Percentiles rank a stretch among this genome's conserved stretches.
Conservation (phyloP, 2,888 invertebrate genomes). For the Phoronis australis region DNA sequence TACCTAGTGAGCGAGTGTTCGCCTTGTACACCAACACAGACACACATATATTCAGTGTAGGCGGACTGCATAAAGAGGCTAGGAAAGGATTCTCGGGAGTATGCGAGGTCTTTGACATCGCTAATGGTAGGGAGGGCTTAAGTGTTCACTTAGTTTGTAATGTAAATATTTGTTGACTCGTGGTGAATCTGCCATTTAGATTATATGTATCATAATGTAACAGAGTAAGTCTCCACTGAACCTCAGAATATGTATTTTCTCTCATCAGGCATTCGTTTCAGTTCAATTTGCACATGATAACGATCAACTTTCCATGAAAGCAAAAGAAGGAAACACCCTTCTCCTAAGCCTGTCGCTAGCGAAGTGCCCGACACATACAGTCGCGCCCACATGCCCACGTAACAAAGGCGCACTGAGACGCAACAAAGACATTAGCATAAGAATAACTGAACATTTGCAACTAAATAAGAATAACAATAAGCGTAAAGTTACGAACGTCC, state of each 20-base stretch:
- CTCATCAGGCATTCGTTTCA: too few relatives aligned
- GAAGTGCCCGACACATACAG: too few relatives aligned
- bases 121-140: conserved; percentile 27
- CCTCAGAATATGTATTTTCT: not conserved
- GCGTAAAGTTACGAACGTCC: too few relatives aligned
- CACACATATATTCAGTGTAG: conserved; percentile 41
- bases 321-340: too few relatives aligned
- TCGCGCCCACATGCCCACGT: too few relatives aligned
- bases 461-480: too few relatives aligned
- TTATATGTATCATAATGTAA: not conserved
- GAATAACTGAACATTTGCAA: too few relatives aligned
- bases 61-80: conserved; percentile 44
- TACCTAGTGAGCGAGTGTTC: conserved; percentile 47
- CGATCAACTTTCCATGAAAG: too few relatives aligned
- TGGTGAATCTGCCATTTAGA: not conserved
- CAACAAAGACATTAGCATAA: too few relatives aligned
- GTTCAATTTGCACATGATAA: too few relatives aligned
- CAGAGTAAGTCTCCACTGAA: not conserved
- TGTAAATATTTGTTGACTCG: not conserved
- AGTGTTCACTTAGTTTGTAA: not conserved
- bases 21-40: conserved; percentile 39
- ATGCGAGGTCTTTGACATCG: conserved; percentile 42
- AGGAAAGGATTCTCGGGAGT: conserved; percentile 40
- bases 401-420: too few relatives aligned
- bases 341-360: too few relatives aligned